Evolutionary conservation across 2,888 invertebrate genomes (phyloP).

Genomic region (Mythimna pallens): DNA sequence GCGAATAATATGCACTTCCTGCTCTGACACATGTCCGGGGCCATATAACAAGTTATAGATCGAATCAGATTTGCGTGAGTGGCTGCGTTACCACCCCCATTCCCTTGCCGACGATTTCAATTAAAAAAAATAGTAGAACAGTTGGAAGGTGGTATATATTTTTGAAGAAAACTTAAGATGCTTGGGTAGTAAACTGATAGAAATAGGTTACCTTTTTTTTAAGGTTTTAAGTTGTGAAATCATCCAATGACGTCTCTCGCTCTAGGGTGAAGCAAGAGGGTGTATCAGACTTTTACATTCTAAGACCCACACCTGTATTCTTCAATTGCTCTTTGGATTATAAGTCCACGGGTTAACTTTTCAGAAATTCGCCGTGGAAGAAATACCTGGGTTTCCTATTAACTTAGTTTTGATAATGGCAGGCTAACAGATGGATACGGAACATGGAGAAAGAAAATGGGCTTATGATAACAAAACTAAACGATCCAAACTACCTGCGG

Average conservation of each 20-base stretch:
- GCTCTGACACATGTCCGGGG: not conserved
- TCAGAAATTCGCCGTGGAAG: not conserved
- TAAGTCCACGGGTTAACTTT: no score
- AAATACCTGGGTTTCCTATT: not conserved
- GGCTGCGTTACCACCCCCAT: not conserved
- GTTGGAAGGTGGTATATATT: not conserved
- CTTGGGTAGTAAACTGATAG: not conserved
- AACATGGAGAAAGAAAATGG: constrained; percentile 95
- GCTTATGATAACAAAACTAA: constrained; percentile 94
- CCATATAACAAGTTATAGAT: not conserved
- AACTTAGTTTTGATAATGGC: constrained; percentile 23
- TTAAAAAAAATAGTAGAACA: no score
- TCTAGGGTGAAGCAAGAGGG: no score
- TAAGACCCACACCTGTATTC: no score
- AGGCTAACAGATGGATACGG: constrained; percentile 97
- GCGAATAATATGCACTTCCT: constrained; percentile 4
- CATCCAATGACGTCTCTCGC: no score
- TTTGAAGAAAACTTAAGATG: no score
- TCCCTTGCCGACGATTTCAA: not conserved
- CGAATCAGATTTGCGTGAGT: not conserved
- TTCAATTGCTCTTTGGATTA: no score
- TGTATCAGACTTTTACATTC: no score
- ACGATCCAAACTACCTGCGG: constrained; percentile 94
- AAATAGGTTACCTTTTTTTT: no score
- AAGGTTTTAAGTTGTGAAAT: no score